Base-by-base conservation (phyloP, 2,797 vertebrate genomes). In the Dendrocincla tyrannina region DNA sequence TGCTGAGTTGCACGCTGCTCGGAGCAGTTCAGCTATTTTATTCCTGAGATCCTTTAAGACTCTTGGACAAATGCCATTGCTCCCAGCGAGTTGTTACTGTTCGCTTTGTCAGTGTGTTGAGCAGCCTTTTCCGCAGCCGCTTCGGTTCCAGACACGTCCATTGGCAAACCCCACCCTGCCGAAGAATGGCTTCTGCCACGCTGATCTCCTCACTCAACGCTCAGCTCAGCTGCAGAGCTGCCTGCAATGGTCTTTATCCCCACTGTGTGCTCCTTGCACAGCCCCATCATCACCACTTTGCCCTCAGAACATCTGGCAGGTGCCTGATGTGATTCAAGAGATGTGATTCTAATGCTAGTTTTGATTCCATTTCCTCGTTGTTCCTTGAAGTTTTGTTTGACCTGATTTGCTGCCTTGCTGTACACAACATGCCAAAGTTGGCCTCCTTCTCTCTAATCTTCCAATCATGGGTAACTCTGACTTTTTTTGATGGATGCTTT, bases 21-120 rank as follows among this genome's bases (percentile, higher is more conserved):
- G 0, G 50, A 90, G 47, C 47, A 83, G 80, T 27, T 85, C 83
- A 77, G 30, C 83, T 73, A 1, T 49, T 91, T 69, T 47, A 35
- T 33, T 77, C 42, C 0, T 0, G 18, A 77, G 73, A 66, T 77
- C 79, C 73, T 93, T 85, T 73, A 74, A 90, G 86, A 50, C 30
- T 76, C 68, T 63, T 94, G 79, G 86, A 83, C 50, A 85, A 69
- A 76, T 5, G 92, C 85, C 94, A 90, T 67, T 42, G 86, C 76
- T 91, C 56, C 60, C 44, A 90, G 88, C 59, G 50, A 85, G 76
- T 13, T 80, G 83, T 59, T 79, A 85, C 68, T 88, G 68, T 91
- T 95, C 9, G 5, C 44, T 93, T 55, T 88, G 60, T 70, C 83
- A 74, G 56, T 39, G 44, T 49, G 80, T 41, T 35, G 78, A 74